phyloP scores from a whole-genome alignment of 2,888 invertebrate genomes.

The Hypomecis punctinalis region DNA sequence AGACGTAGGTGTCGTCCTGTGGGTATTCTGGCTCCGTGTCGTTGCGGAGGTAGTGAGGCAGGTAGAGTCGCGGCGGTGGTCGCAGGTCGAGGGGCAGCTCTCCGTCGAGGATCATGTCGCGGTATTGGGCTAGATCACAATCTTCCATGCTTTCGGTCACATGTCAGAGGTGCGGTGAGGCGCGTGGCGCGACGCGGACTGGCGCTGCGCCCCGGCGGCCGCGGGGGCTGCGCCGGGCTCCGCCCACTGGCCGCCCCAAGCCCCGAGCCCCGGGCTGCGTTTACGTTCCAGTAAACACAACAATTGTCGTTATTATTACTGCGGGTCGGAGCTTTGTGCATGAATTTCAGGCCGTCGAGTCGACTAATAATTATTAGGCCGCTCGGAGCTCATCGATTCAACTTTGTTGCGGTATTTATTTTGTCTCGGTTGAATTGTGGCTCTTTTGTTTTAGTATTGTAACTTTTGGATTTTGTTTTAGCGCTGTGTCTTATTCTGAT shows the following conservation, averaged over 20 bases:
- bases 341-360: constrained; percentile 84
- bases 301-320: constrained; percentile 85
- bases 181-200: constrained; percentile 78
- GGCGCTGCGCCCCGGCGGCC: constrained; percentile 65
- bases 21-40: constrained; percentile 69
- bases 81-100: constrained; percentile 78
- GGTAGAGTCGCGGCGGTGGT: constrained; percentile 75
- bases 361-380: constrained; percentile 83
- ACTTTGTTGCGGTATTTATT: constrained; percentile 76
- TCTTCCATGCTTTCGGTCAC: constrained; percentile 80
- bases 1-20: constrained; percentile 78
- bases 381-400: constrained; percentile 76
- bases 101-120: constrained; percentile 80
- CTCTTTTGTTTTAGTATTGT: constrained; percentile 40
- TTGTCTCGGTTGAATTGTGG: constrained; percentile 50
- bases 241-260: constrained; percentile 47
- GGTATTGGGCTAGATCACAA: constrained; percentile 80
- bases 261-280: constrained; percentile 59
- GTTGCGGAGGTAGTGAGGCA: constrained; percentile 76
- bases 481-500: neutral
- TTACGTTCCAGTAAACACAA: constrained; percentile 85
- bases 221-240: constrained; percentile 53
- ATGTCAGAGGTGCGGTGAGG: constrained; percentile 77
- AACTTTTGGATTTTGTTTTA: constrained; percentile 32
- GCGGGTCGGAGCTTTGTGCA: constrained; percentile 84